These are phyloP conservation scores for Malacosoma neustria DNA, from an alignment of 2,888 invertebrate genomes.

Conservation along the genomic window DNA sequence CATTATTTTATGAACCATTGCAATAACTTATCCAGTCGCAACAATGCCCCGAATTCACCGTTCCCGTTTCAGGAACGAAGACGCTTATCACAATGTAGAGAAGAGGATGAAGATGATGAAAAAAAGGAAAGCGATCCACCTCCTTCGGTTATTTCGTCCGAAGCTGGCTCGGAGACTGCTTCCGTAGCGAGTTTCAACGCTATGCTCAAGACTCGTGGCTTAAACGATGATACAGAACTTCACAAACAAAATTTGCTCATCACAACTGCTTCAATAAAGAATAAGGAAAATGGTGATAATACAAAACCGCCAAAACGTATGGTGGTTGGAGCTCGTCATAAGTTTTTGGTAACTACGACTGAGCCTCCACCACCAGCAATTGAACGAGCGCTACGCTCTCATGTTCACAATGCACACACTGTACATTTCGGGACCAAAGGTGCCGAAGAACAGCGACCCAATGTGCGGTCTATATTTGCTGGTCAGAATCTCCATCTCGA, in stretches of 20 bases:
- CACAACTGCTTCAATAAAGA: conserved; percentile 9
- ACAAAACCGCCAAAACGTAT: conserved; percentile 47
- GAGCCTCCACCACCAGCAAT: conserved; percentile 47
- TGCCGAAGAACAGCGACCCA: conserved; percentile 71
- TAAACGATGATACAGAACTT: conserved; percentile 17
- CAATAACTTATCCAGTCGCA: conserved; percentile 79
- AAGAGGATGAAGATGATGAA: conserved; percentile 87
- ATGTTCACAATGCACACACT: conserved; percentile 76
- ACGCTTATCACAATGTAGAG: conserved; percentile 86
- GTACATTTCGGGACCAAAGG: conserved; percentile 80
- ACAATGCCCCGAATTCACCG: conserved; percentile 47
- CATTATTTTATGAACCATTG: conserved; percentile 84
- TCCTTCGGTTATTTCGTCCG: conserved; percentile 22
- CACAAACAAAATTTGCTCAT: conserved; percentile 17
- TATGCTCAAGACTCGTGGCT: conserved; percentile 17
- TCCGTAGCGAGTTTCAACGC: conserved; percentile 20
- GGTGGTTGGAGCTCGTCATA: conserved; percentile 57
- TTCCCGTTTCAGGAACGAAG: conserved; percentile 76
- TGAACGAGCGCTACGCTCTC: conserved; percentile 60
- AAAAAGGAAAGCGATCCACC: conserved; percentile 40
- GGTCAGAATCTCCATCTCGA: conserved; percentile 79
- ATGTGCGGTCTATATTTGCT: conserved; percentile 76
- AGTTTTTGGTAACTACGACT: conserved; percentile 55
- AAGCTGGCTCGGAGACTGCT: conserved; percentile 19
- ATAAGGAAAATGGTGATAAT: conserved; percentile 26